Evolutionary conservation across 2,797 vertebrate genomes (phyloP).

Genomic region (Fundulus diaphanus): DNA sequence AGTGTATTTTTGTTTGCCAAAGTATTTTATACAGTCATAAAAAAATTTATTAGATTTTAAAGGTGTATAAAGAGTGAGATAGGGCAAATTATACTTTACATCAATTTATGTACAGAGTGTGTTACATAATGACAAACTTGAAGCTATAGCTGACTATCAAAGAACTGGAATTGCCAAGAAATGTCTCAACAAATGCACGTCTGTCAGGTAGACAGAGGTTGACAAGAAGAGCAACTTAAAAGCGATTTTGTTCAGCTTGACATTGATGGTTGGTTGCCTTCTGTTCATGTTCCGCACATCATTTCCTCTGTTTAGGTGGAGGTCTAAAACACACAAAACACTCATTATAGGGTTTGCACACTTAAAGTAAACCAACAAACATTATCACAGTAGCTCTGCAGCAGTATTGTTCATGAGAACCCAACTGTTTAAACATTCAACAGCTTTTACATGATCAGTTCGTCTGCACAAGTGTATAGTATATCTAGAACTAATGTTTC

Average conservation of each 20-base stretch:
- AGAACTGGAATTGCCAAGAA: background rate
- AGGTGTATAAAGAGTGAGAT: background rate
- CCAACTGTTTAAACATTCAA: background rate
- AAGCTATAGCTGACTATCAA: background rate
- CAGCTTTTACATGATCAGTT: background rate
- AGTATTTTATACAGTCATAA: background rate
- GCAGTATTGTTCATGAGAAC: background rate
- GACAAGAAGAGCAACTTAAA: background rate
- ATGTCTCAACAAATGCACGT: background rate
- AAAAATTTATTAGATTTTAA: background rate
- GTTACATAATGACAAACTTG: background rate
- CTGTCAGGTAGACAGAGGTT: background rate
- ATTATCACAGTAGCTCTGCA: background rate
- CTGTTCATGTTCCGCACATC: slow-evolving; percentile 38
- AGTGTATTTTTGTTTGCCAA: background rate
- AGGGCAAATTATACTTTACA: background rate
- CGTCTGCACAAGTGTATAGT: background rate
- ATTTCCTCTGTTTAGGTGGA: slow-evolving; percentile 87
- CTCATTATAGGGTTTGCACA: background rate
- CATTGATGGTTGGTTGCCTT: background rate
- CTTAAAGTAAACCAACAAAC: background rate
- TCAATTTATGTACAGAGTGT: background rate
- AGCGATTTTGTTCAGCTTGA: background rate
- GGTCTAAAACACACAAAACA: slow-evolving; percentile 73
- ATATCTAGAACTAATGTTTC: background rate